phyloP scores from a whole-genome alignment of 2,797 vertebrate genomes.

The Erpetoichthys calabaricus region DNA sequence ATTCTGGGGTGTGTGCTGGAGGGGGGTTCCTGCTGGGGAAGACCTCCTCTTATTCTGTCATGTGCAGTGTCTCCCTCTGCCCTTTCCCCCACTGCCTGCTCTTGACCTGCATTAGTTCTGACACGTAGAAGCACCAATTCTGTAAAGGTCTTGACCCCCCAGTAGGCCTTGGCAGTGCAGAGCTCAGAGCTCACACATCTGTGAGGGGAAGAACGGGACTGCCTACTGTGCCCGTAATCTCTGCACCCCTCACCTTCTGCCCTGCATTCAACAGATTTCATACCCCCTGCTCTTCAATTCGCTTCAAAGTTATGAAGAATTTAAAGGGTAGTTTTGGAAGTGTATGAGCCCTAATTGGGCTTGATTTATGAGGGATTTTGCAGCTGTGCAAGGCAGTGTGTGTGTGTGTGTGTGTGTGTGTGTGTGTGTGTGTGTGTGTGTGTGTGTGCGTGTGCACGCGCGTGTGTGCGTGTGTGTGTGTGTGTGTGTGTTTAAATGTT shows the following conservation, averaged over 20 bases:
- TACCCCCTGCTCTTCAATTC: slow-evolving; percentile 6
- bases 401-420: too few species aligned
- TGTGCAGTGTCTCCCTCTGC: not conserved
- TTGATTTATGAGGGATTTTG: slow-evolving; percentile 8
- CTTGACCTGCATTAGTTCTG: slow-evolving; percentile 62
- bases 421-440: too few species aligned
- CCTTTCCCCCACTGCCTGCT: slow-evolving; percentile 33
- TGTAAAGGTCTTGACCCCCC: slow-evolving; percentile 69
- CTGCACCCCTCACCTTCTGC: slow-evolving; percentile 4
- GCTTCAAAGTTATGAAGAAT: slow-evolving; percentile 10
- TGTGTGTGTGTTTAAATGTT: too few species aligned
- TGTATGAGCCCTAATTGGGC: slow-evolving; percentile 40
- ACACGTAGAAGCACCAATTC: slow-evolving; percentile 75
- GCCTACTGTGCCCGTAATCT: slow-evolving; percentile 23
- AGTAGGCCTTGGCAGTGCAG: slow-evolving; percentile 43
- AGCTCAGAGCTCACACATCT: slow-evolving; percentile 54
- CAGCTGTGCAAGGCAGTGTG: not conserved
- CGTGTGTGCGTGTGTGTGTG: too few species aligned
- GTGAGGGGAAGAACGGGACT: slow-evolving; percentile 27
- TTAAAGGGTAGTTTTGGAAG: slow-evolving; percentile 18
- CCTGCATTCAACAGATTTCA: slow-evolving; percentile 13
- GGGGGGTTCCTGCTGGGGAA: too few species aligned
- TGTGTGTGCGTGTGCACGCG: too few species aligned
- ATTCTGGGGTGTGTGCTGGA: too few species aligned
- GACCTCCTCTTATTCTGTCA: too few species aligned